phyloP scores from a whole-genome alignment of 2,888 invertebrate species.

The Gisinianus flammeolus region DNA sequence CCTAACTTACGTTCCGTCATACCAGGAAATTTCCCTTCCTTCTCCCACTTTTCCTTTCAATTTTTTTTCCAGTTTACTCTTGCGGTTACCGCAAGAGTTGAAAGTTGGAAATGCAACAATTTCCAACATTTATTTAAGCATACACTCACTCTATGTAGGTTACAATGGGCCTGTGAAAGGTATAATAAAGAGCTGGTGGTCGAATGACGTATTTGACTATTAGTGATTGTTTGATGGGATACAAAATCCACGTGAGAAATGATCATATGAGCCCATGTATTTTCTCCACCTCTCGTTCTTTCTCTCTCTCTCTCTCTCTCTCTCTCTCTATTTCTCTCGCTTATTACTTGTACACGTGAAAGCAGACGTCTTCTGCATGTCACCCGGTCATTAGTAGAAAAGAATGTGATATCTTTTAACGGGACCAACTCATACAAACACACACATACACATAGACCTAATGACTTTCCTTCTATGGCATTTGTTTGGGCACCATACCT shows the following conservation, averaged over 20 bases:
- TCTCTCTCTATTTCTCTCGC: not conserved
- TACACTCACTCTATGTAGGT: too few relatives aligned
- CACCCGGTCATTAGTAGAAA: slow-evolving; percentile 31
- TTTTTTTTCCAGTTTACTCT: too few relatives aligned
- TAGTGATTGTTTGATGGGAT: too few relatives aligned
- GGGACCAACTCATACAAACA: not conserved
- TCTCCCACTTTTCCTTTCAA: too few relatives aligned
- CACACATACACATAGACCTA: slow-evolving; percentile 10
- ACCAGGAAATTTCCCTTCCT: too few relatives aligned
- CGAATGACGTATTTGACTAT: too few relatives aligned
- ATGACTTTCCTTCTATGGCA: slow-evolving; percentile 18
- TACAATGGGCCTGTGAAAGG: too few relatives aligned
- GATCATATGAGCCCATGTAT: slow-evolving; percentile 21
- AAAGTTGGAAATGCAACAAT: too few relatives aligned
- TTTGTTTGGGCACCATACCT: slow-evolving; percentile 2
- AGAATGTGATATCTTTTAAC: slow-evolving; percentile 40
- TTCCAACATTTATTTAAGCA: too few relatives aligned
- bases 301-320: not conserved
- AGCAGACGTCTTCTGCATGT: slow-evolving; percentile 19
- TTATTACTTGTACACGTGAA: not conserved
- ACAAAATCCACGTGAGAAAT: slow-evolving; percentile 7
- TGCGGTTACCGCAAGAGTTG: too few relatives aligned
- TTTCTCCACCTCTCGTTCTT: slow-evolving; percentile 2
- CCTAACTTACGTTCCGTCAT: too few relatives aligned
- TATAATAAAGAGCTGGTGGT: too few relatives aligned